Conservation (phyloP, 2,888 invertebrate species). For the Camptogramma bilineatum region DNA sequence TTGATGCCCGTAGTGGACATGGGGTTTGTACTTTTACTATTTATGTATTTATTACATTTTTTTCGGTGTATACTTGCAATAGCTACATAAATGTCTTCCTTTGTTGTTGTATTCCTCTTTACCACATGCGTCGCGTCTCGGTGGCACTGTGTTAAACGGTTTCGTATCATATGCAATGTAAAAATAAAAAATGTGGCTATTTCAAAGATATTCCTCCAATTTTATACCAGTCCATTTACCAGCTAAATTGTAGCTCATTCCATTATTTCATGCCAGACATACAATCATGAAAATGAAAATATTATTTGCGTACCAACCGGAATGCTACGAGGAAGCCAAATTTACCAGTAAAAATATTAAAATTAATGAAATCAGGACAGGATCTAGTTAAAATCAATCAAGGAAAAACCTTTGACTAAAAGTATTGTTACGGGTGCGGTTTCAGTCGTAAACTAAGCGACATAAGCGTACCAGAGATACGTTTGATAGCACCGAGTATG, state of each 20-base stretch:
- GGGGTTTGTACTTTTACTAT: slow-evolving; percentile 72
- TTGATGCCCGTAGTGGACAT: slow-evolving; percentile 72
- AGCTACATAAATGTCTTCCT: neutral
- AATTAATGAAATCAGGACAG: neutral
- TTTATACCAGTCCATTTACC: neutral
- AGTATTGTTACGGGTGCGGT: slow-evolving; percentile 24
- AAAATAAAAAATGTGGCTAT: neutral
- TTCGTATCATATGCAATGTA: no score
- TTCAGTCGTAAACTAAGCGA: slow-evolving; percentile 89
- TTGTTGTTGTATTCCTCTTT: neutral
- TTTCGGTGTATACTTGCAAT: neutral
- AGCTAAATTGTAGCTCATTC: neutral
- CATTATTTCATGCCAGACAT: neutral
- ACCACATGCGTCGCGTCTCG: neutral
- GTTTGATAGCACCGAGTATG: slow-evolving; percentile 92
- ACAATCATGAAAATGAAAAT: neutral
- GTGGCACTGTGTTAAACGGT: neutral
- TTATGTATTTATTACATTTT: neutral
- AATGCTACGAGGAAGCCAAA: neutral
- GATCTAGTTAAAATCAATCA: neutral
- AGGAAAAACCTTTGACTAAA: slow-evolving; percentile 1
- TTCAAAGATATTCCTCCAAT: neutral
- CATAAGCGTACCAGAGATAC: slow-evolving; percentile 92
- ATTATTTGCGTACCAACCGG: neutral
- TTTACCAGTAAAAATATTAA: neutral